Percentiles rank a stretch among this genome's conserved stretches.
Conservation (phyloP, 1,140 invertebrate species). For the Palaemon carinicauda region DNA sequence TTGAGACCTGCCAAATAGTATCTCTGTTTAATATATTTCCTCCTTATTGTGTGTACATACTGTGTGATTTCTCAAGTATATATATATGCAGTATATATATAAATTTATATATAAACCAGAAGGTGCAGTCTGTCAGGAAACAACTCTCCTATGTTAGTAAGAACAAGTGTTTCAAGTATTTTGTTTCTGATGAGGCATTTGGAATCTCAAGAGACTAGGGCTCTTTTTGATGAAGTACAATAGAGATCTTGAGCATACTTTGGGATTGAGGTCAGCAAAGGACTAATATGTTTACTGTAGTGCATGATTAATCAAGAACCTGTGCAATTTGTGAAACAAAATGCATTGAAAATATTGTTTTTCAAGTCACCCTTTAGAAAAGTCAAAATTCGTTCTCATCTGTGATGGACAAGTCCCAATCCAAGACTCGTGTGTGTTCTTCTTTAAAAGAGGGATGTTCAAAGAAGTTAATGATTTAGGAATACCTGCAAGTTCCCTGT, state of each 20-base stretch:
- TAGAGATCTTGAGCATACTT: background rate
- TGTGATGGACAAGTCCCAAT: too few species aligned
- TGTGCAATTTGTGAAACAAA: too few species aligned
- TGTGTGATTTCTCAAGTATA: constrained; percentile 9
- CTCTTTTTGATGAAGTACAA: background rate
- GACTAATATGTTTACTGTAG: too few species aligned
- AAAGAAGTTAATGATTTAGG: too few species aligned
- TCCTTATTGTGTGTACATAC: constrained; percentile 22
- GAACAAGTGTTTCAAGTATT: background rate
- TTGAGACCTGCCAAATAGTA: background rate
- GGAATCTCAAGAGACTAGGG: background rate
- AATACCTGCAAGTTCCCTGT: too few species aligned
- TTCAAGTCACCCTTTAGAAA: too few species aligned
- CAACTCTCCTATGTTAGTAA: constrained; percentile 6
- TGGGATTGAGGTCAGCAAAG: too few species aligned
- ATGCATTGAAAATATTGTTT: too few species aligned
- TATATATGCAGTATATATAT: background rate
- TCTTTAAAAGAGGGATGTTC: too few species aligned
- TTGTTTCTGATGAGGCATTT: constrained; percentile 4
- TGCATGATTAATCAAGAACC: too few species aligned
- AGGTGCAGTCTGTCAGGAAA: constrained; percentile 18
- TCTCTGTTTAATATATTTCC: constrained; percentile 13
- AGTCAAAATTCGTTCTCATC: too few species aligned
- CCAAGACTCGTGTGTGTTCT: too few species aligned
- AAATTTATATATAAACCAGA: background rate